Percentiles rank a stretch among this genome's conserved stretches.
Evolutionary conservation across 2,797 vertebrate genomes (phyloP).

Genomic region (Centroberyx gerrardi): DNA sequence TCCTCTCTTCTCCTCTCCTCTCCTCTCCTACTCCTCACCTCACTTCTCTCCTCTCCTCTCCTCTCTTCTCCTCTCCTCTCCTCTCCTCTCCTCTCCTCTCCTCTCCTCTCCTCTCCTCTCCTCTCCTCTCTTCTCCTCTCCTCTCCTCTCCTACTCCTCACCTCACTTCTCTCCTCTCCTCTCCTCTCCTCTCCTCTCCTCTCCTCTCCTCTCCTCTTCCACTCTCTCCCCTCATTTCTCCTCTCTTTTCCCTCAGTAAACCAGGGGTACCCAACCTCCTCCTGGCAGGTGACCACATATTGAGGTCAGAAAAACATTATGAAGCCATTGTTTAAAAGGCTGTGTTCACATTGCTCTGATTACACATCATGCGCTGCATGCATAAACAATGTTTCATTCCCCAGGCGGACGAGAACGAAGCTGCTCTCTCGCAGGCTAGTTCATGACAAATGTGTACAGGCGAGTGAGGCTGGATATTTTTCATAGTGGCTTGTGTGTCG

Average conservation of each 20-base stretch:
- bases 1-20: background rate
- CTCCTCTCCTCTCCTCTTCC: background rate
- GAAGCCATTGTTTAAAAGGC: background rate
- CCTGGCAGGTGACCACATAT: slow-evolving; percentile 6
- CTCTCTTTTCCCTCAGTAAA: background rate
- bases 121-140: too few relatives aligned
- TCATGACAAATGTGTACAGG: slow-evolving; percentile 10
- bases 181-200: background rate
- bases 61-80: background rate
- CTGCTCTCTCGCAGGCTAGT: background rate
- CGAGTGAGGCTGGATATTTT: background rate
- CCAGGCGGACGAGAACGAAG: background rate
- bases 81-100: background rate
- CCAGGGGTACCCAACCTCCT: background rate
- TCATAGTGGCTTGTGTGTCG: background rate
- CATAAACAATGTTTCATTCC: slow-evolving; percentile 1
- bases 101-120: background rate
- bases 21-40: too few relatives aligned
- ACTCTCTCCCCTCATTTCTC: background rate
- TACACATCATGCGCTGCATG: background rate
- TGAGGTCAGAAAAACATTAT: slow-evolving; percentile 1
- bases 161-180: background rate
- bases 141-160: background rate
- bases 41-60: background rate
- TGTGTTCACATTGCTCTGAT: background rate